phyloP scores from a whole-genome alignment of 2,888 invertebrate species.

The Blastobasis adustella region DNA sequence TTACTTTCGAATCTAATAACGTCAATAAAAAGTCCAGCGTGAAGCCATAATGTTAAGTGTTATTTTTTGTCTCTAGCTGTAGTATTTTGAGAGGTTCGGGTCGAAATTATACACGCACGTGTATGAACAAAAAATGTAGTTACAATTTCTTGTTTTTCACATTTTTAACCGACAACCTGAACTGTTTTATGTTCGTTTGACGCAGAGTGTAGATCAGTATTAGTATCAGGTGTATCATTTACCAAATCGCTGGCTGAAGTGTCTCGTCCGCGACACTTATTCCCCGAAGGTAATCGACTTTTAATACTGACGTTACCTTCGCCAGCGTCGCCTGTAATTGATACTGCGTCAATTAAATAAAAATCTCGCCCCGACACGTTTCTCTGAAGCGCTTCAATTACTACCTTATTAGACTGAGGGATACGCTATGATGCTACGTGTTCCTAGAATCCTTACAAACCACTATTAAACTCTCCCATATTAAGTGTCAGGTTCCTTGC shows the following conservation, averaged over 20 bases:
- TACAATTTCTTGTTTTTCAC: no score
- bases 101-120: constrained; percentile 19
- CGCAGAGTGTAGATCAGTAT: no score
- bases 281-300: no score
- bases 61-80: constrained; percentile 13
- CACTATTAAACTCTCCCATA: constrained; percentile 32
- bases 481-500: constrained; percentile 50
- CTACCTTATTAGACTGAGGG: neutral
- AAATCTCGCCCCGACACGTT: constrained; percentile 1
- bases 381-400: constrained; percentile 2
- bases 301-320: no score
- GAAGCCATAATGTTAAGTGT: constrained; percentile 5
- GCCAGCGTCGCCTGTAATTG: no score
- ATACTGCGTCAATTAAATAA: no score
- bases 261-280: no score
- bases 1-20: no score
- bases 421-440: constrained; percentile 21
- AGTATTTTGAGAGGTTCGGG: constrained; percentile 13
- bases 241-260: no score
- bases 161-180: no score
- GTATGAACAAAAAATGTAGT: neutral
- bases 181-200: no score
- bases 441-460: constrained; percentile 58
- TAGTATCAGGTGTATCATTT: no score
- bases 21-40: constrained; percentile 3